A percentile compares a stretch with the other conserved stretches of the same genome.
Evolutionary conservation across 1,140 invertebrate species (phyloP).

Genomic region (Ditylenchus dipsaci): DNA sequence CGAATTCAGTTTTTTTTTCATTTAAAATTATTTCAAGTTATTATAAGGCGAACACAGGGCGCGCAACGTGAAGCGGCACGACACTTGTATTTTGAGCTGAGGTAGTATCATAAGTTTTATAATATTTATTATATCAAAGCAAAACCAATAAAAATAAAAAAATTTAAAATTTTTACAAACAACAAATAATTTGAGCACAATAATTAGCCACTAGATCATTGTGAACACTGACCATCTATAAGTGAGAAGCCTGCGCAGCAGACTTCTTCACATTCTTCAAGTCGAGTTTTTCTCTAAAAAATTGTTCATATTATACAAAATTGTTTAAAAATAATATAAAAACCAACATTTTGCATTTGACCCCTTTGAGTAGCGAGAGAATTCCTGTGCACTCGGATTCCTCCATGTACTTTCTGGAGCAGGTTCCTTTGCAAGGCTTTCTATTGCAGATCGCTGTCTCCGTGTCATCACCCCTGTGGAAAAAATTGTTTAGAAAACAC

Average conservation of each 20-base stretch:
- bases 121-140: too few species aligned
- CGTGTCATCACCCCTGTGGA: constrained; percentile 38
- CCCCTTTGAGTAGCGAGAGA: constrained; percentile 39
- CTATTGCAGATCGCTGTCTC: constrained; percentile 53
- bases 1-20: too few species aligned
- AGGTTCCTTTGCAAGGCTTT: constrained; percentile 51
- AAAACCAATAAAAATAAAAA: too few species aligned
- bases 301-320: constrained; percentile 6
- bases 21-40: too few species aligned
- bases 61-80: too few species aligned
- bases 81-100: too few species aligned
- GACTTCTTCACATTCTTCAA: constrained; percentile 47
- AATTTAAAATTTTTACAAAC: too few species aligned
- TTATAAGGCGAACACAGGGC: too few species aligned
- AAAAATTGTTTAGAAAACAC: too few species aligned
- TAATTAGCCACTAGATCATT: not conserved
- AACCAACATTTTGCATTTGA: constrained; percentile 42
- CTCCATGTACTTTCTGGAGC: constrained; percentile 41
- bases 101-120: too few species aligned
- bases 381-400: constrained; percentile 43
- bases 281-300: constrained; percentile 33
- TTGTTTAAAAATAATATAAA: not conserved
- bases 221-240: constrained; percentile 5
- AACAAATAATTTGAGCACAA: too few species aligned
- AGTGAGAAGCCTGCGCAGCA: constrained; percentile 49